These are phyloP conservation scores for Mugil cephalus DNA, from an alignment of 2,113 vertebrate genomes.

Conservation along the genomic window DNA sequence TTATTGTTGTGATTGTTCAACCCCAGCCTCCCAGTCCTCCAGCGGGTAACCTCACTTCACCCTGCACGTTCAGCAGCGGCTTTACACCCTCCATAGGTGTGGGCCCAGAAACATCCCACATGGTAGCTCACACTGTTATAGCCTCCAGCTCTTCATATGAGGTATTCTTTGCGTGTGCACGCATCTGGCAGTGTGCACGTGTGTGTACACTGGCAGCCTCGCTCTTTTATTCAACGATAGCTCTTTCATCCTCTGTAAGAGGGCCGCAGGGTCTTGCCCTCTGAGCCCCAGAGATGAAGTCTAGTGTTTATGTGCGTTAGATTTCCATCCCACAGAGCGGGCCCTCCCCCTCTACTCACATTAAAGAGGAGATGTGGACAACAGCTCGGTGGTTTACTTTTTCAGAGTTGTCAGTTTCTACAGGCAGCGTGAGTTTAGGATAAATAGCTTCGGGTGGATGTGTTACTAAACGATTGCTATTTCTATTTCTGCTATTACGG, in stretches of 20 bases:
- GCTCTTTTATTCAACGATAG: constrained; percentile 85
- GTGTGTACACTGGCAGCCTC: constrained; percentile 89
- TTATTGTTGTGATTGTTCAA: constrained; percentile 4
- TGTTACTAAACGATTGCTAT: not conserved
- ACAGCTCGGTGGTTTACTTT: constrained; percentile 64
- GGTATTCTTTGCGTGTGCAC: constrained; percentile 54
- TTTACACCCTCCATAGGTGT: constrained; percentile 78
- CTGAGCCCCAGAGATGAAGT: constrained; percentile 75
- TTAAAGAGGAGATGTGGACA: constrained; percentile 72
- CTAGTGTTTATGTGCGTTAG: constrained; percentile 80
- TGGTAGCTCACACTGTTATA: constrained; percentile 86
- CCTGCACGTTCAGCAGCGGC: constrained; percentile 74
- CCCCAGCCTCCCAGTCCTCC: constrained; percentile 21
- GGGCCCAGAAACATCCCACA: constrained; percentile 79
- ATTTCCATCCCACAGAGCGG: constrained; percentile 74
- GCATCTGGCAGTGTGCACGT: constrained; percentile 44
- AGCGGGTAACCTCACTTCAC: constrained; percentile 63
- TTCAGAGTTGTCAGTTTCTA: constrained; percentile 45
- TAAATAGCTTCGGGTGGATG: constrained; percentile 22
- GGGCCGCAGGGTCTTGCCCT: constrained; percentile 79
- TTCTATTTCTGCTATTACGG: not conserved
- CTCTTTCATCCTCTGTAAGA: constrained; percentile 85
- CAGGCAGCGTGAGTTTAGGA: constrained; percentile 15
- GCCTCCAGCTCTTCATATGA: constrained; percentile 90
- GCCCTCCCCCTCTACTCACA: constrained; percentile 64